A percentile compares a stretch with the other conserved stretches of the same genome.
These are phyloP conservation scores for Euwallacea fornicatus DNA, from an alignment of 1,140 invertebrate genomes.

Conservation along the genomic window DNA sequence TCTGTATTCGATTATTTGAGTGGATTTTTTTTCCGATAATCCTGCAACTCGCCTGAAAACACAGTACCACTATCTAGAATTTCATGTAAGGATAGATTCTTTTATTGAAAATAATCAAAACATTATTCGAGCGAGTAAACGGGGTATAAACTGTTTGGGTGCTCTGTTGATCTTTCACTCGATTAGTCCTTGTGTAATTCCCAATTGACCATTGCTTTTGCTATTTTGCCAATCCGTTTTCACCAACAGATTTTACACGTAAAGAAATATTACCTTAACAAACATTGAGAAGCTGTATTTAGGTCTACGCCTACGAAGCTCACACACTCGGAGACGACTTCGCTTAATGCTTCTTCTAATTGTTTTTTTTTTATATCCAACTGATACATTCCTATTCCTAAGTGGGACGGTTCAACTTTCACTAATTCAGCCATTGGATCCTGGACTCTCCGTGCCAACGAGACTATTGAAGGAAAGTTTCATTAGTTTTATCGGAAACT, in stretches of 20 bases:
- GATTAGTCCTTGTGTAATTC: too few species aligned
- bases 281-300: conserved; percentile 71
- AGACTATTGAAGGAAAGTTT: conserved; percentile 58
- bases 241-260: too few species aligned
- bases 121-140: too few species aligned
- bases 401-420: conserved; percentile 88
- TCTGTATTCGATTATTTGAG: conserved; percentile 76
- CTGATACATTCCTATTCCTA: conserved; percentile 92
- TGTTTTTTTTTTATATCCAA: conserved; percentile 83
- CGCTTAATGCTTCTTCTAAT: conserved; percentile 72
- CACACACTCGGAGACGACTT: conserved; percentile 78
- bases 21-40: conserved; percentile 70
- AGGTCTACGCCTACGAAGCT: conserved; percentile 91
- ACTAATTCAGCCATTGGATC: conserved; percentile 89
- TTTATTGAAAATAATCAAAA: too few species aligned
- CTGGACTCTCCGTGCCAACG: conserved; percentile 81
- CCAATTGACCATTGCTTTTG: too few species aligned
- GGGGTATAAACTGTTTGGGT: too few species aligned
- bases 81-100: too few species aligned
- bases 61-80: too few species aligned
- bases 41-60: conserved; percentile 73
- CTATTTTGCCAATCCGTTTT: too few species aligned
- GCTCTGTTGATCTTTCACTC: too few species aligned
- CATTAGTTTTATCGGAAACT: neutral
- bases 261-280: neutral